Base-by-base conservation (phyloP, 2,113 vertebrate genomes). In the Leptodactylus fuscus region DNA sequence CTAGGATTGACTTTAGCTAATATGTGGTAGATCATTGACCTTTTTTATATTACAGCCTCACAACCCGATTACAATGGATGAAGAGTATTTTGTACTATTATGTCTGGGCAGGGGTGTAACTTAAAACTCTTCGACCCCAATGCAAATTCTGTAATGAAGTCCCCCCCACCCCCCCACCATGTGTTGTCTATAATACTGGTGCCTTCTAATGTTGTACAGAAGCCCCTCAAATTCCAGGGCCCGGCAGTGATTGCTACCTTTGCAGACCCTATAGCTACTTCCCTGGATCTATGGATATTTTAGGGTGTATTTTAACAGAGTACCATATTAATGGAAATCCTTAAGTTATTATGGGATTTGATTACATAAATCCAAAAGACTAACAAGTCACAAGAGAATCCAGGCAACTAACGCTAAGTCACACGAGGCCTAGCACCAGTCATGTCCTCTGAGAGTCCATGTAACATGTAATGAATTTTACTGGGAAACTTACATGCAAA, bases 351-450 rank as follows among this genome's bases (percentile, higher is more conserved):
- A 4, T 34, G 29, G 48, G 74, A 77, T 29, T 34, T 53, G 32
- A 48, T 18, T 18, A 34, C 29, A 67, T 67, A 34, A 67, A 67
- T 36, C 15, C 29, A 34, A 67, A 34, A 67, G 32, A 34, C 62
- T 67, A 67, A 67, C 62, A 67, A 67, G 62, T 67, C 62, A 34
- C 29, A 34, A 67, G 62, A 67, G 62, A 67, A 67, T 67, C 29
- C 29, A 34, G 1, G 34, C 15, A 10, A 2, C 62, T 18, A 67
- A 67, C 29, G 20, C 62, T 18, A 70, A 70, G 46, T 24, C 80
- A 81, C 29, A 46, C n/a, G 80, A 70, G 62, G 32, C 41, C n/a
- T 34, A 2, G 36, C 41, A n/a, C 44, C 16, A 51, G 24, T 69
- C 27, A 22, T n/a, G 27, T 70, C 80, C 60, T 67, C 41, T n/a